Evolutionary conservation across 1,140 invertebrate genomes (phyloP), one percentile per base, ranked within the genome.

Genomic region (Gonioctena quinquepunctata): DNA sequence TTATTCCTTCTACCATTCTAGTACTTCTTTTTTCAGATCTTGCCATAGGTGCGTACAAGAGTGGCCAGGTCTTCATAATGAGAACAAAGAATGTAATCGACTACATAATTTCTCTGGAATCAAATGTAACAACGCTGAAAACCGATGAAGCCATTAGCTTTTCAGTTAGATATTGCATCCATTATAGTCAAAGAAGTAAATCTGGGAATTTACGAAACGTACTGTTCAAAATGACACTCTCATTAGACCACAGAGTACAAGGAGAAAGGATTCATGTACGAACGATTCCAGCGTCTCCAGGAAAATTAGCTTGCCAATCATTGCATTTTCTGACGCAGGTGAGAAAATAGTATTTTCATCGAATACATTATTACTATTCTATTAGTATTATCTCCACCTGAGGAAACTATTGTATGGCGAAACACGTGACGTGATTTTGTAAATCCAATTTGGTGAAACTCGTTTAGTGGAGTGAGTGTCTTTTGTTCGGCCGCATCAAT

Each of bases 41-140:
- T 62, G 90, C 88, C 0, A 80, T 92, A 3, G 90, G 90, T 7
- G 89, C 90, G 0, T 87, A 87, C 57, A 82, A 86, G 25, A 88
- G 87, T 16, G 85, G 84, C 25, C 83, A 86, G 50, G 84, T 85
- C 1, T 86, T 88, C 66, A 49, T 91, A 6, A 85, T 90, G 23
- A 83, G 84, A 54, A 86, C 87, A 7, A 83, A 86, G 69, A 88
- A 88, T 1, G 87, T 90, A 1, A 80, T 91, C 2, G 85, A 83
- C 69, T 74, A 85, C 1, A 70, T 78, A n/a, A 22, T 28, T 4
- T 21, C 48, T 13, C 67, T 66, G 18, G 13, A 67, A n/a, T 33
- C 66, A 6, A 60, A 59, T 11, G 19, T 59, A 16, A 59, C 66
- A 3, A 68, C 21, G 7, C 25, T 54, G 33, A 52, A 66, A n/a